Evolutionary conservation across 2,888 invertebrate genomes (phyloP).

Genomic region (Pegoplata infirma): DNA sequence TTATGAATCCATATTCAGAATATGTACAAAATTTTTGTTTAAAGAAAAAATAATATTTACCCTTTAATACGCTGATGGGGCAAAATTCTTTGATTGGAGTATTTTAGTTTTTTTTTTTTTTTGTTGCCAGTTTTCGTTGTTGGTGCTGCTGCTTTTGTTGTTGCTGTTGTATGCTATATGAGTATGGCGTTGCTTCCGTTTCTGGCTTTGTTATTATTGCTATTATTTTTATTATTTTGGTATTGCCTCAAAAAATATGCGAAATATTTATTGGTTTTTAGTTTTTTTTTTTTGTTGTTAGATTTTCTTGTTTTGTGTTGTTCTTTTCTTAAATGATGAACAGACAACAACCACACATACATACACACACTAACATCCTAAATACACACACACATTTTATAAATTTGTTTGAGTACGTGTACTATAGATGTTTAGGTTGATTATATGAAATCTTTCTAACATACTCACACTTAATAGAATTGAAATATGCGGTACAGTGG

Average conservation of each 20-base stretch:
- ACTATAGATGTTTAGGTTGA: slow-evolving; percentile 27
- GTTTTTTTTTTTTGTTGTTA: not conserved
- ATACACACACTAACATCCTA: too few species aligned
- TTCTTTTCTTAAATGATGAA: too few species aligned
- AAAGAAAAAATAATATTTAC: slow-evolving; percentile 44
- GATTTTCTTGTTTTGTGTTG: not conserved
- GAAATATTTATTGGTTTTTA: slow-evolving; percentile 30
- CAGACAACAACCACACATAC: slow-evolving; percentile 1
- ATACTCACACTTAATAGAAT: too few species aligned
- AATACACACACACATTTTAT: too few species aligned
- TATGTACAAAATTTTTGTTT: not conserved
- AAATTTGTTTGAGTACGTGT: not conserved
- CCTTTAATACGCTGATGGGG: slow-evolving; percentile 48
- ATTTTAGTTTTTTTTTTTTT: slow-evolving; percentile 8
- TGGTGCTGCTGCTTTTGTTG: slow-evolving; percentile 1
- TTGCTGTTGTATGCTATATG: too few species aligned
- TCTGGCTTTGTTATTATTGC: too few species aligned
- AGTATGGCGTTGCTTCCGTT: not conserved
- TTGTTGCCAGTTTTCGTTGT: not conserved
- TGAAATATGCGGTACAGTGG: too few species aligned
- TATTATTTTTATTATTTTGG: slow-evolving; percentile 8
- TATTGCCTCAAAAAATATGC: slow-evolving; percentile 39
- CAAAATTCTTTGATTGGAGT: slow-evolving; percentile 43
- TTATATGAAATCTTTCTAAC: slow-evolving; percentile 4
- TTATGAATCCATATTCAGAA: not conserved